A percentile compares a stretch with the other conserved stretches of the same genome.
Conservation (phyloP, 2,888 invertebrate genomes). For the Stenolophus ochropezus region DNA sequence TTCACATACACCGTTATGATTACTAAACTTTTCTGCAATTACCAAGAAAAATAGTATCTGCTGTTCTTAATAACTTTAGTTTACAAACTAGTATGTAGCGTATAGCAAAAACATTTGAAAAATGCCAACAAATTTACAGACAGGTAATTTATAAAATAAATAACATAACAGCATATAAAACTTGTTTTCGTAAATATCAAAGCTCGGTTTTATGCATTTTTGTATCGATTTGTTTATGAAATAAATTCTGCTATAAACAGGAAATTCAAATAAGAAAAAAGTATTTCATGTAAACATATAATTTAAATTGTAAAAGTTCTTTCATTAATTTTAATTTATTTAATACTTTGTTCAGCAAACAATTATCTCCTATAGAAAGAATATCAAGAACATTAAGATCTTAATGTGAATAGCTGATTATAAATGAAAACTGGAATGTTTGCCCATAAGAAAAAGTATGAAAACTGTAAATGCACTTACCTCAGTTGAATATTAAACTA, state of each 20-base stretch:
- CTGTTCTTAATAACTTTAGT: not conserved
- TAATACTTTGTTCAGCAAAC: too few species aligned
- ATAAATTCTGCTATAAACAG: not conserved
- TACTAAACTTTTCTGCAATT: not conserved
- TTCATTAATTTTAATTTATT: too few species aligned
- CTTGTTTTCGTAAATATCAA: not conserved
- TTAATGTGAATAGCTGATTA: not conserved
- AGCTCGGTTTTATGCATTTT: not conserved
- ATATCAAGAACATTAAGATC: not conserved
- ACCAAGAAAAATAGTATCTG: not conserved
- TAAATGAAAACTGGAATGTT: not conserved
- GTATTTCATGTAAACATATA: too few species aligned
- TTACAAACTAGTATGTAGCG: not conserved
- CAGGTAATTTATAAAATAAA: not conserved
- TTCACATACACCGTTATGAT: too few species aligned
- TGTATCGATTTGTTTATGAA: not conserved
- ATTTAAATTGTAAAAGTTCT: too few species aligned
- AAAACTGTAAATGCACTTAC: not conserved
- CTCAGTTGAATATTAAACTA: not conserved
- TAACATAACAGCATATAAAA: not conserved
- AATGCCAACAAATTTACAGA: not conserved
- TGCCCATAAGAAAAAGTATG: not conserved
- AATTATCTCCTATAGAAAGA: not conserved
- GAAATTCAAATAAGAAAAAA: too few species aligned
- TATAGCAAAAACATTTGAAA: not conserved